phyloP scores from a whole-genome alignment of 2,888 invertebrate species.

The Minunthozetes semirufus region DNA sequence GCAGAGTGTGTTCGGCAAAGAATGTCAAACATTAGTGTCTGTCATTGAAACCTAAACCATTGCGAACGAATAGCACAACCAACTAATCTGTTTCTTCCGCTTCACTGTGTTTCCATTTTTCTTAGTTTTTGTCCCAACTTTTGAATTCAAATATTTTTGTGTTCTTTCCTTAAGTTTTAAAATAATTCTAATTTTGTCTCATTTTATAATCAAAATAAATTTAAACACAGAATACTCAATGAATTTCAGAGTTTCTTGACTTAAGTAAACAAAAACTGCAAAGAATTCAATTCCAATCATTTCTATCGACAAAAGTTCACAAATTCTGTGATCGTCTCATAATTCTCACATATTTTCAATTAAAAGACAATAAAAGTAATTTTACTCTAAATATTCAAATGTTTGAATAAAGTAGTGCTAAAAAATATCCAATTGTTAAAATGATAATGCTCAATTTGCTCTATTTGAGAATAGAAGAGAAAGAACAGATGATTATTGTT shows the following conservation, averaged over 20 bases:
- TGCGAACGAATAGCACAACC: background rate
- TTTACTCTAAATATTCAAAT: no score
- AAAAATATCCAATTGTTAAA: no score
- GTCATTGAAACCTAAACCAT: slow-evolving; percentile 6
- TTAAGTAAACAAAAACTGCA: background rate
- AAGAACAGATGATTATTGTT: no score
- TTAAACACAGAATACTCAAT: background rate
- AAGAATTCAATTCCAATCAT: no score
- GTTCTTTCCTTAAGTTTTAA: background rate
- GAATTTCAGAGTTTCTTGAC: background rate
- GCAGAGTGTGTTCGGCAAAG: background rate
- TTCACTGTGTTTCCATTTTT: background rate
- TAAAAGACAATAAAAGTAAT: no score
- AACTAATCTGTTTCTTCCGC: slow-evolving; percentile 16
- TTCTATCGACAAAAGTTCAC: no score
- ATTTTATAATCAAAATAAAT: background rate
- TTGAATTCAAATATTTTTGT: background rate
- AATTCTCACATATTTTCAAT: no score
- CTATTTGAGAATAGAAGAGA: no score
- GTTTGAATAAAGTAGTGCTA: no score
- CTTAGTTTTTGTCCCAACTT: background rate
- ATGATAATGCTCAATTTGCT: no score
- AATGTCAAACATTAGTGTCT: slow-evolving; percentile 8
- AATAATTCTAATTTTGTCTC: background rate
- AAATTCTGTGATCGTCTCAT: no score